A percentile compares a stretch with the other conserved stretches of the same genome.
phyloP scores from a whole-genome alignment of 2,888 invertebrate species.

The Calameuta filiformis region DNA sequence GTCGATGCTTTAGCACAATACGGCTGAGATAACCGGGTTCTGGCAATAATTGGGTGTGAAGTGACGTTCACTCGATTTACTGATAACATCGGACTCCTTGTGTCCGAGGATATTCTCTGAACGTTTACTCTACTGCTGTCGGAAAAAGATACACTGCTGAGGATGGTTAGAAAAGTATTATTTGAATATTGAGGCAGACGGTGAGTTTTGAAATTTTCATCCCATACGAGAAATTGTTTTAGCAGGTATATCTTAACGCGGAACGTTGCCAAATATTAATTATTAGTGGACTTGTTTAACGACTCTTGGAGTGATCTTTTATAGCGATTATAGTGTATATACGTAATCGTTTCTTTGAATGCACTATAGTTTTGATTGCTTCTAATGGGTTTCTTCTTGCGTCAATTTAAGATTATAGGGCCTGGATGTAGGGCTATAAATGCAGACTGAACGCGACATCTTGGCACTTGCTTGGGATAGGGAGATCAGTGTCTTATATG shows the following conservation, averaged over 20 bases:
- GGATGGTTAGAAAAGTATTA: neutral
- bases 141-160: neutral
- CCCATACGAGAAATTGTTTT: neutral
- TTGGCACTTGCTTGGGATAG: neutral
- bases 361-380: neutral
- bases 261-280: neutral
- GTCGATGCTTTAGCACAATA: slow-evolving; percentile 5
- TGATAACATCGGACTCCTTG: slow-evolving; percentile 8
- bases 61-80: slow-evolving; percentile 10
- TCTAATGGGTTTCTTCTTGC: neutral
- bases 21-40: neutral
- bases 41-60: slow-evolving; percentile 13
- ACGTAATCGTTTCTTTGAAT: neutral
- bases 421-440: neutral
- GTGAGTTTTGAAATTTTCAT: neutral
- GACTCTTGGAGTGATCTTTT: neutral
- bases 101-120: neutral
- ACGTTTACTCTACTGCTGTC: neutral
- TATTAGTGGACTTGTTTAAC: neutral
- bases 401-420: neutral
- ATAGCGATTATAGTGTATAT: neutral
- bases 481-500: neutral
- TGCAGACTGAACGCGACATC: neutral
- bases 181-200: neutral
- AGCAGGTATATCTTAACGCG: neutral